Evolutionary conservation across 2,797 vertebrate species (phyloP).

Genomic region (Percopsis omiscomaycus): DNA sequence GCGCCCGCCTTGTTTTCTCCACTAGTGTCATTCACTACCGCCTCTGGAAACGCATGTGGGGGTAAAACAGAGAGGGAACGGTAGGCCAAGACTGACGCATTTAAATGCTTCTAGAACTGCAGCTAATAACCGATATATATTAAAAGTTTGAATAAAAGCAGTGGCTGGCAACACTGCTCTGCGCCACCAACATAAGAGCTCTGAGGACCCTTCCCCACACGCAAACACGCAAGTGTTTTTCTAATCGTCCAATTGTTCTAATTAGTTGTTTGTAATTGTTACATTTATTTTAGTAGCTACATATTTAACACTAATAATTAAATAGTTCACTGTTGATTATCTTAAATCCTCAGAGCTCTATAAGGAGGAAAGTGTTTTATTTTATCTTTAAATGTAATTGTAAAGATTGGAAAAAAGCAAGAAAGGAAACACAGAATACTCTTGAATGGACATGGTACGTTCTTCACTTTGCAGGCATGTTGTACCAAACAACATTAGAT

Average conservation of each 20-base stretch:
- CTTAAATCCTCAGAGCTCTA: slow-evolving; percentile 56
- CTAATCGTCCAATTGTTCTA: no score
- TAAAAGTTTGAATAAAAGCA: no score
- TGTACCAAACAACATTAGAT: neutral
- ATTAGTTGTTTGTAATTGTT: no score
- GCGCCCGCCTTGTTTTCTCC: slow-evolving; percentile 91
- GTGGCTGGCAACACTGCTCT: neutral
- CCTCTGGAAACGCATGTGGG: slow-evolving; percentile 76
- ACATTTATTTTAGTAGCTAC: no score
- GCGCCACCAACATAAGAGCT: slow-evolving; percentile 37
- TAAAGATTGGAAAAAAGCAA: neutral
- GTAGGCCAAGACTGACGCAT: no score
- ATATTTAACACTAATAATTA: neutral
- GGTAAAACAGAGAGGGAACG: neutral
- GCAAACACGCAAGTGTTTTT: neutral
- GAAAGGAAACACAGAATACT: slow-evolving; percentile 29
- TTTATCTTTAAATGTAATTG: neutral
- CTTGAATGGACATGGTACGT: neutral
- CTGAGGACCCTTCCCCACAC: slow-evolving; percentile 32
- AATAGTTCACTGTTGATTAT: neutral
- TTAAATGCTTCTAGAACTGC: no score
- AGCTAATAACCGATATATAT: no score
- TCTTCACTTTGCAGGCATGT: slow-evolving; percentile 24
- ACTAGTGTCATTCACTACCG: slow-evolving; percentile 92
- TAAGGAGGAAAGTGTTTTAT: slow-evolving; percentile 4